Evolutionary conservation across 2,797 vertebrate genomes (phyloP).

Genomic region (Clarias laeviceps): DNA sequence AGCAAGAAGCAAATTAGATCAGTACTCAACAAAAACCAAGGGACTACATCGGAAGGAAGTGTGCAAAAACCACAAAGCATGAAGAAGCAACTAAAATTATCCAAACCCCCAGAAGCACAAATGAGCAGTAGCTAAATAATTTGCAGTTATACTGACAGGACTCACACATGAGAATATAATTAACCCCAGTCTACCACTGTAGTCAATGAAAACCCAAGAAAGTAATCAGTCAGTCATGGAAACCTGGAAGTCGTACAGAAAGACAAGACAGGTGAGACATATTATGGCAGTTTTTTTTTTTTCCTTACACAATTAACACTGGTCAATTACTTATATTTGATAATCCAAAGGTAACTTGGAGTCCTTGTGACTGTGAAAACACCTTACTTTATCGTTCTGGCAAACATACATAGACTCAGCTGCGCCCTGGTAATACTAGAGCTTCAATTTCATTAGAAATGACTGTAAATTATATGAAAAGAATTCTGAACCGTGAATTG

Average conservation of each 20-base stretch:
- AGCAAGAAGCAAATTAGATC: conserved; percentile 25
- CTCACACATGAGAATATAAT: not conserved
- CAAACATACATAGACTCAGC: not conserved
- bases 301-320: not conserved
- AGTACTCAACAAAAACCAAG: conserved; percentile 33
- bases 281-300: not conserved
- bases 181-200: not conserved
- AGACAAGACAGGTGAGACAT: not conserved
- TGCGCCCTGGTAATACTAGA: not conserved
- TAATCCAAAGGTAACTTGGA: not conserved
- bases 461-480: not conserved
- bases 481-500: not conserved
- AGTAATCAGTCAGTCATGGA: not conserved
- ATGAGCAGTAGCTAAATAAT: conserved; percentile 24
- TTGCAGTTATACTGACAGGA: conserved; percentile 6
- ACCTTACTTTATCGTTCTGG: not conserved
- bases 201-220: not conserved
- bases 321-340: not conserved
- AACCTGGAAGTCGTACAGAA: not conserved
- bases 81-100: conserved; percentile 65
- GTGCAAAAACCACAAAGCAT: conserved; percentile 81
- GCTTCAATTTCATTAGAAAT: not conserved
- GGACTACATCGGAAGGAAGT: conserved; percentile 75
- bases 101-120: conserved; percentile 29
- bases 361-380: not conserved